Conservation (phyloP, 2,888 invertebrate species). For the Coenonympha arcania region DNA sequence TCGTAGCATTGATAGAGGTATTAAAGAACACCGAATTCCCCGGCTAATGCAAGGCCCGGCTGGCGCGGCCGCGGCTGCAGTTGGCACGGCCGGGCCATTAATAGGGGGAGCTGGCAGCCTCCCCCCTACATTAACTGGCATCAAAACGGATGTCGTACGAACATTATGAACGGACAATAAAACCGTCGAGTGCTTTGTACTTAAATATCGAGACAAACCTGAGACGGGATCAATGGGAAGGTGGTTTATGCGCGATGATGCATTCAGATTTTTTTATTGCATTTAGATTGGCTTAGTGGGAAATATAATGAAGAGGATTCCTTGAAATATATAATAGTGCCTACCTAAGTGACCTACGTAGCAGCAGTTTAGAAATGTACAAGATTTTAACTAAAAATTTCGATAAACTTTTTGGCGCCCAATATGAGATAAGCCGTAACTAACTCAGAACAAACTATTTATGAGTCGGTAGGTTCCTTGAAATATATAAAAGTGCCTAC, state of each 20-base stretch:
- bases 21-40: constrained; percentile 33
- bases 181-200: constrained; percentile 45
- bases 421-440: constrained; percentile 37
- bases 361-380: too few species aligned
- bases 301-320: too few species aligned
- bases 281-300: too few species aligned
- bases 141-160: constrained; percentile 66
- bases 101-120: constrained; percentile 57
- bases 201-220: constrained; percentile 27
- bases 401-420: constrained; percentile 48
- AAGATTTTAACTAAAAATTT: too few species aligned
- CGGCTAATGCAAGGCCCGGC: constrained; percentile 49
- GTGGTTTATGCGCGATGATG: too few species aligned
- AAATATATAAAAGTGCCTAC: too few species aligned
- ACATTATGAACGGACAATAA: constrained; percentile 67
- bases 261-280: not conserved
- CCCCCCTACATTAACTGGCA: constrained; percentile 61
- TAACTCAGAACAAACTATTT: too few species aligned
- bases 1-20: constrained; percentile 12
- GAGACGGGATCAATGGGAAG: constrained; percentile 10
- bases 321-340: too few species aligned
- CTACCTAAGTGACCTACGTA: too few species aligned
- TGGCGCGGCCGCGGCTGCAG: constrained; percentile 39
- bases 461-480: too few species aligned
- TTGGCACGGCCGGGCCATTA: constrained; percentile 64